Percentiles rank a stretch among this genome's conserved stretches.
phyloP scores from a whole-genome alignment of 2,888 invertebrate genomes.

The Hypomecis punctinalis region DNA sequence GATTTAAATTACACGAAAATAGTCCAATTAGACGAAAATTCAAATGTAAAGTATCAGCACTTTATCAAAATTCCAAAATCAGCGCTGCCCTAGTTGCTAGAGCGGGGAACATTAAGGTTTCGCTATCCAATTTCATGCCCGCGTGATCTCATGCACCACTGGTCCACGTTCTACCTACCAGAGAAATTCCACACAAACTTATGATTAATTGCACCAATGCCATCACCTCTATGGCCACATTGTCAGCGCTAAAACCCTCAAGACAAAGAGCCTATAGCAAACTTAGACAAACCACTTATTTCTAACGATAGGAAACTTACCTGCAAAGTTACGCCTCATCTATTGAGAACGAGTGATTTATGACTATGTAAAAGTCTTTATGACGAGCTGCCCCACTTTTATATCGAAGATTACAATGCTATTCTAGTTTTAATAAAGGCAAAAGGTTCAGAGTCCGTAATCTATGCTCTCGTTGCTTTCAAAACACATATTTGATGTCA shows the following conservation, averaged over 20 bases:
- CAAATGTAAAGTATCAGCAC: conserved; percentile 38
- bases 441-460: conserved; percentile 51
- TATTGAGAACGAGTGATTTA: conserved; percentile 38
- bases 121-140: conserved; percentile 82
- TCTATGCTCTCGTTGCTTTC: conserved; percentile 56
- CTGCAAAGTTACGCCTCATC: conserved; percentile 36
- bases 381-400: conserved; percentile 39
- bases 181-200: conserved; percentile 83
- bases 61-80: conserved; percentile 58
- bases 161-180: conserved; percentile 62
- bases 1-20: conserved; percentile 8
- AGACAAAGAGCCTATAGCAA: conserved; percentile 48
- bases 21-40: conserved; percentile 35
- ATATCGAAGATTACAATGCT: conserved; percentile 50
- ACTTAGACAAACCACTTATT: conserved; percentile 41
- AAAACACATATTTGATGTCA: conserved; percentile 57
- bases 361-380: conserved; percentile 55
- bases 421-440: conserved; percentile 37
- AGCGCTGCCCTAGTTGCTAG: conserved; percentile 69
- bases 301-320: conserved; percentile 28
- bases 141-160: conserved; percentile 79
- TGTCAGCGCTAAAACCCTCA: conserved; percentile 53
- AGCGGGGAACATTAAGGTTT: conserved; percentile 69
- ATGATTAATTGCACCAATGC: conserved; percentile 84
- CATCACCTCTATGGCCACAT: conserved; percentile 67